A percentile compares a stretch with the other conserved stretches of the same genome.
Evolutionary conservation across 2,888 invertebrate genomes (phyloP).

Genomic region (Tanypteryx hageni): DNA sequence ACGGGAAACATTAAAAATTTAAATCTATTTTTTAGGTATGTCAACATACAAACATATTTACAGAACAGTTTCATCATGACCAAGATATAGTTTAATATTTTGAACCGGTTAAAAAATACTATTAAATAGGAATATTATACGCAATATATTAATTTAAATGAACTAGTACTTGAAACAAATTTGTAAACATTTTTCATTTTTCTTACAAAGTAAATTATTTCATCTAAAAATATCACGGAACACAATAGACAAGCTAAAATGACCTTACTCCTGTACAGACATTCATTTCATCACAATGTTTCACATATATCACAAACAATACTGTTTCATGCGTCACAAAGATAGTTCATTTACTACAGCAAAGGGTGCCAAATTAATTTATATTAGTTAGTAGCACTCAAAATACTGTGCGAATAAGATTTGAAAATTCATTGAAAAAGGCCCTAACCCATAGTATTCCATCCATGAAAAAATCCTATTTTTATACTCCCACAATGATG

Average conservation of each 20-base stretch:
- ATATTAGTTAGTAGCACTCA: constrained; percentile 23
- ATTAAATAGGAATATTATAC: constrained; percentile 29
- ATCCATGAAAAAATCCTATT: background rate
- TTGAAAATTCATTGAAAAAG: constrained; percentile 3
- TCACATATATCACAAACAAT: constrained; percentile 62
- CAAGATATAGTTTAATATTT: constrained; percentile 27
- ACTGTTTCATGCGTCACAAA: constrained; percentile 57
- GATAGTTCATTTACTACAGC: constrained; percentile 43
- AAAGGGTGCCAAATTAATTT: constrained; percentile 44
- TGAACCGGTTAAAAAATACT: background rate
- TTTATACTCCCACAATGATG: background rate
- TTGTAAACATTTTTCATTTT: constrained; percentile 37
- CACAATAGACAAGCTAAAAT: constrained; percentile 58
- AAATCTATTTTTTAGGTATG: background rate
- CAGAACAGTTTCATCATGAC: constrained; percentile 23
- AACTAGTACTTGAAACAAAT: constrained; percentile 43
- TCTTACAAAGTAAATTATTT: constrained; percentile 45
- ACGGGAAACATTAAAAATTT: constrained; percentile 8
- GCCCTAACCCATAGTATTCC: background rate
- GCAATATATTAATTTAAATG: constrained; percentile 35
- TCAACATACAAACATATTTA: constrained; percentile 37
- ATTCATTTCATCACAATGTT: constrained; percentile 53
- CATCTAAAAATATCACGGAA: constrained; percentile 62
- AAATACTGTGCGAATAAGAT: constrained; percentile 49
- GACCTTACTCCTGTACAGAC: constrained; percentile 58